phyloP scores from a whole-genome alignment of 2,888 invertebrate genomes.

The Pandemis corylana region DNA sequence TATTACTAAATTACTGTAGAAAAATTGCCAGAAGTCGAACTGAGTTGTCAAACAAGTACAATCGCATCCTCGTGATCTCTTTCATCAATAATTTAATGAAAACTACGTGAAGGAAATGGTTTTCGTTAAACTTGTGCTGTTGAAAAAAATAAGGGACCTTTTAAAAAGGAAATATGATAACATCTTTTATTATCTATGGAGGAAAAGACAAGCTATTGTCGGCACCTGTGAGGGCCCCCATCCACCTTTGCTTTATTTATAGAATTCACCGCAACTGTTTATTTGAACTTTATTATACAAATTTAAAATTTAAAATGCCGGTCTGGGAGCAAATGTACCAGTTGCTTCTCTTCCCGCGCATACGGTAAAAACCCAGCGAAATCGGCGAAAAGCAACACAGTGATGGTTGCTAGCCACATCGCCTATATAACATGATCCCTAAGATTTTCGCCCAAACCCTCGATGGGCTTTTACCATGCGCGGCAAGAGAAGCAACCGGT shows the following conservation, averaged over 20 bases:
- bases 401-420: too few relatives aligned
- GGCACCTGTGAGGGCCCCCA: neutral
- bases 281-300: neutral
- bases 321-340: neutral
- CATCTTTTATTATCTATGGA: neutral
- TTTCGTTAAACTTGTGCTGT: neutral
- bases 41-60: slow-evolving; percentile 1
- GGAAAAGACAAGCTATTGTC: neutral
- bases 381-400: too few relatives aligned
- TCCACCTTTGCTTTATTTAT: neutral
- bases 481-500: too few relatives aligned
- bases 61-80: neutral
- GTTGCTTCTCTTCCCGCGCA: too few relatives aligned
- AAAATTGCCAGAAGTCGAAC: neutral
- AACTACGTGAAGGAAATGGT: neutral
- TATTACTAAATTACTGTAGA: neutral
- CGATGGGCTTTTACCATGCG: too few relatives aligned
- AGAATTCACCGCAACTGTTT: neutral
- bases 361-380: too few relatives aligned
- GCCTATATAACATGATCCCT: too few relatives aligned
- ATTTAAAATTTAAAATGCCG: neutral
- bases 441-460: too few relatives aligned
- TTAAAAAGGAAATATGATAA: neutral
- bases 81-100: neutral
- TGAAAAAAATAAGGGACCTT: neutral